Conservation (phyloP, 2,888 invertebrate genomes). For the Heliconius cydno region DNA sequence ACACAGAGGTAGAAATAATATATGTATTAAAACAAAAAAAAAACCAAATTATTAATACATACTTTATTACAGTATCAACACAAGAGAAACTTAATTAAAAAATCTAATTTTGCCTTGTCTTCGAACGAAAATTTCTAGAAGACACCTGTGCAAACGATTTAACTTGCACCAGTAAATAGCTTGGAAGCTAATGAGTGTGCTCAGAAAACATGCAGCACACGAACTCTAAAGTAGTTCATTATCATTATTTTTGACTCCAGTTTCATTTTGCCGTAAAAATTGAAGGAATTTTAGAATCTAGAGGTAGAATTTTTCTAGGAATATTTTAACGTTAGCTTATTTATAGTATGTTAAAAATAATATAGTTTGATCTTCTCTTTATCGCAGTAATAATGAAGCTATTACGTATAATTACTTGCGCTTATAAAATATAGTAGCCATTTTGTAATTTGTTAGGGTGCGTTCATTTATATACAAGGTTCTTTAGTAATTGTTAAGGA, state of each 20-base stretch:
- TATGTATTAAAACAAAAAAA: background rate
- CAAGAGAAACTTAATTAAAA: conserved; percentile 7
- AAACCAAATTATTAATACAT: background rate
- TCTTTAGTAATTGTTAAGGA: no score
- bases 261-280: conserved; percentile 30
- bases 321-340: no score
- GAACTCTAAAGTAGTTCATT: conserved; percentile 34
- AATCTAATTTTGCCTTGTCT: conserved; percentile 26
- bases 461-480: no score
- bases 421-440: no score
- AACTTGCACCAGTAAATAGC: conserved; percentile 43
- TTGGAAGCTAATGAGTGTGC: conserved; percentile 46
- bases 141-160: conserved; percentile 44
- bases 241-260: conserved; percentile 40
- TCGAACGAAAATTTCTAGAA: conserved; percentile 32
- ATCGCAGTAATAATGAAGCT: no score
- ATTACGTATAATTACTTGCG: no score
- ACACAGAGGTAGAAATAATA: no score
- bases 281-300: conserved; percentile 22
- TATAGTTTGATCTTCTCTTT: no score
- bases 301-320: no score
- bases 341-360: no score
- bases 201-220: conserved; percentile 43
- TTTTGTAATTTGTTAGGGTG: no score
- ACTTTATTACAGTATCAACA: background rate